Base-by-base conservation (phyloP, 2,888 invertebrate genomes). In the Frankliniella intonsa region DNA sequence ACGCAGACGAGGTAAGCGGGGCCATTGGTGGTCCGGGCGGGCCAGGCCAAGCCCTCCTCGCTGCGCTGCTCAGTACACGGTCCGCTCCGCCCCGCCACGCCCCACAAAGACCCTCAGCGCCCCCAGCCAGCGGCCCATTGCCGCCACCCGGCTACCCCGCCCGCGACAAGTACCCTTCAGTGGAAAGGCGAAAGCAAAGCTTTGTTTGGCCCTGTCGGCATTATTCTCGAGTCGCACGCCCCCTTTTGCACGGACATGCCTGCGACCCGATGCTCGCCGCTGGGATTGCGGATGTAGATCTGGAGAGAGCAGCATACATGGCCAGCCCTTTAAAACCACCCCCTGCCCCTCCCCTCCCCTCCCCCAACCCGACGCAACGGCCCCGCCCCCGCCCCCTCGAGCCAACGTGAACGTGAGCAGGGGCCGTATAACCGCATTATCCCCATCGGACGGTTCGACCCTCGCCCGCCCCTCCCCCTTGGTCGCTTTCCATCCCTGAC, bases 401-500 rank as follows among this genome's bases (percentile, higher is more conserved):
- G 38, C 38, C 38, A 38, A 62, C 62, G 62, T 62, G 62, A 62
- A 62, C 62, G 62, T 62, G 62, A 62, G 62, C 62, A 17, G 62
- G 62, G 62, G 62, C 62, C n/a, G 62, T 62, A 62, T 62, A 62
- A 62, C 62, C 62, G 62, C 62, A 76, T 76, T 76, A 76, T 76
- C 69, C 55, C 25, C 69, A 25, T 76, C 25, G 22, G 22, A 22
- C 38, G 22, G 69, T 22, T 11, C 69, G 22, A 22, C 22, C 25
- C 25, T 76, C 12, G 3, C 62, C n/a, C 62, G 62, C n/a, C 69
- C 69, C n/a, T 19, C 69, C 65, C 69, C 69, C 55, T 2, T 38
- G 62, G 62, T 62, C 62, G 62, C 62, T 62, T 69, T 69, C 69
- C 69, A 76, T 22, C 69, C 69, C 69, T 76, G 25, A 76, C 69